These are phyloP conservation scores for Uloborus plumipes DNA, from an alignment of 2,888 invertebrate species.

Conservation along the genomic window DNA sequence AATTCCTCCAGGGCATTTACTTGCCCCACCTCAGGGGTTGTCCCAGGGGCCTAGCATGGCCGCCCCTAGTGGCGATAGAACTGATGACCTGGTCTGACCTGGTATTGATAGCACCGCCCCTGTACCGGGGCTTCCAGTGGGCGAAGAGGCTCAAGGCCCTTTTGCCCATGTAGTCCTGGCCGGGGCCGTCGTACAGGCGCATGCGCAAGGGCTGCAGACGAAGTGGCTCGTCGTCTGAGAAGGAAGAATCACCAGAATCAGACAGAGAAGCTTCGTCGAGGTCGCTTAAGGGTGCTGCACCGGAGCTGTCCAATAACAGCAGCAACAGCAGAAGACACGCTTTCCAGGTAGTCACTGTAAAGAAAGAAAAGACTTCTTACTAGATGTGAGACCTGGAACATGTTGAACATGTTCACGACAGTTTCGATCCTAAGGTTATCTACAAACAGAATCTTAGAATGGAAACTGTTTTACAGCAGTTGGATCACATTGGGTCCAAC, in stretches of 20 bases:
- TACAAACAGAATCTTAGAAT: too few species aligned
- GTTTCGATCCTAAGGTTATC: too few species aligned
- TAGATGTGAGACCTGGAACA: too few species aligned
- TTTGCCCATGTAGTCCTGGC: slow-evolving; percentile 34
- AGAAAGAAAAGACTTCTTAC: not conserved
- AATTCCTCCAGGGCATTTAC: too few species aligned
- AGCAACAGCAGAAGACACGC: slow-evolving; percentile 27
- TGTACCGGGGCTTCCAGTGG: slow-evolving; percentile 40
- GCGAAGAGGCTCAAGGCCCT: slow-evolving; percentile 44
- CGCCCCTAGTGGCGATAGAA: slow-evolving; percentile 37
- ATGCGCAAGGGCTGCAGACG: not conserved
- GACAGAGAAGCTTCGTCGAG: not conserved
- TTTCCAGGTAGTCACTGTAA: slow-evolving; percentile 32
- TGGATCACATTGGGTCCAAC: too few species aligned
- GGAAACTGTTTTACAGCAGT: too few species aligned
- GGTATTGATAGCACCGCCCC: slow-evolving; percentile 38
- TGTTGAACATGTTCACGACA: too few species aligned
- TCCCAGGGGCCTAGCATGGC: slow-evolving; percentile 34
- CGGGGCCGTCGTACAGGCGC: not conserved
- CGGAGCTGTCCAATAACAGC: slow-evolving; percentile 5
- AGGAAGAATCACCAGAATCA: slow-evolving; percentile 14
- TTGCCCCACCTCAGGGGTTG: slow-evolving; percentile 55
- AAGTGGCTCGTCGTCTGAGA: slow-evolving; percentile 8
- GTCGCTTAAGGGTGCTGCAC: not conserved
- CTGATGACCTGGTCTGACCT: slow-evolving; percentile 32